phyloP scores from a whole-genome alignment of 2,797 vertebrate genomes.

The Kryptolebias ocellatus region DNA sequence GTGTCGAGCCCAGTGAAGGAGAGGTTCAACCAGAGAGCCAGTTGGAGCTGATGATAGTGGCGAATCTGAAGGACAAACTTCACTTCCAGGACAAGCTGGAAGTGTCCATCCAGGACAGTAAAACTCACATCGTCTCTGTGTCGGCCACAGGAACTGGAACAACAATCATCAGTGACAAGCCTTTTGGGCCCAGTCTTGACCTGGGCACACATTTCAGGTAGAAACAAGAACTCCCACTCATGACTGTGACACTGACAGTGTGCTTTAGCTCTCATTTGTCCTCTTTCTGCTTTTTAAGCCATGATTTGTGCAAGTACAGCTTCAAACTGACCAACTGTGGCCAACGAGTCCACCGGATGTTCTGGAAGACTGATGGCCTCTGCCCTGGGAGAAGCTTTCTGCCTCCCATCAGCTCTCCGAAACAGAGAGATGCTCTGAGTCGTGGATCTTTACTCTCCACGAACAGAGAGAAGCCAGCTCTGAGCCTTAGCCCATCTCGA shows the following conservation, averaged over 20 bases:
- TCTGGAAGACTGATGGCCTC: constrained; percentile 82
- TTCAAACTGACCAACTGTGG: constrained; percentile 89
- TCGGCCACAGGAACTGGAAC: constrained; percentile 84
- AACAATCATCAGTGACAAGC: constrained; percentile 85
- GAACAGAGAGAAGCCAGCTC: constrained; percentile 64
- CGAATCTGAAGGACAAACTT: constrained; percentile 83
- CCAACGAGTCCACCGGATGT: constrained; percentile 82
- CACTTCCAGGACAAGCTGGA: constrained; percentile 80
- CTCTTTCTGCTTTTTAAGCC: constrained; percentile 68
- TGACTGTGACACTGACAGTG: background rate
- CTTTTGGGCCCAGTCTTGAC: constrained; percentile 83
- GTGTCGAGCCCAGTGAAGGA: constrained; percentile 83
- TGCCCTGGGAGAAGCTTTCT: constrained; percentile 23
- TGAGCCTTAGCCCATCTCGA: constrained; percentile 78
- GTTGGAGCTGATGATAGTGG: constrained; percentile 79
- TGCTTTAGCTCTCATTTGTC: background rate
- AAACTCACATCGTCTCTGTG: constrained; percentile 69
- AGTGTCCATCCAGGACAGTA: constrained; percentile 78
- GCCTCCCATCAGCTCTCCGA: constrained; percentile 41
- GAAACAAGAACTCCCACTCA: constrained; percentile 1
- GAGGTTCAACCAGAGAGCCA: constrained; percentile 74
- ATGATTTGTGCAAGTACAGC: constrained; percentile 78
- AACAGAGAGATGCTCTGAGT: constrained; percentile 17
- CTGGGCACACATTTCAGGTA: constrained; percentile 87
- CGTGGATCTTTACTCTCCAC: background rate